A percentile compares a stretch with the other conserved stretches of the same genome.
phyloP scores from a whole-genome alignment of 2,113 vertebrate genomes.

The Oplegnathus fasciatus region DNA sequence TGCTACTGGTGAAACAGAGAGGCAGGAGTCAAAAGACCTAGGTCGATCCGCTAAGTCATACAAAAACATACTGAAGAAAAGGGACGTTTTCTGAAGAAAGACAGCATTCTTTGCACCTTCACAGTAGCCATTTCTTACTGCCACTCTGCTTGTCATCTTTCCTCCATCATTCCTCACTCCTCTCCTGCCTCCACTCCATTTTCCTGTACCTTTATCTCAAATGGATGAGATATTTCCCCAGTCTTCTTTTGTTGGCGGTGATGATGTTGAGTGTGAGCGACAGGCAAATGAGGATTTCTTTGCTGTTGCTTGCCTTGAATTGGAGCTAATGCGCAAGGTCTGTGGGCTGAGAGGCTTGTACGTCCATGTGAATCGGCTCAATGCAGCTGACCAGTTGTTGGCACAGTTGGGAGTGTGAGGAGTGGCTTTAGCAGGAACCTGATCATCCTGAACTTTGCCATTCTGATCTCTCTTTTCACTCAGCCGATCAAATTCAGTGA shows the following conservation, averaged over 20 bases:
- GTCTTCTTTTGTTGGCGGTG: not conserved
- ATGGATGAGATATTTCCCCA: not conserved
- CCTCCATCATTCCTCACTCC: not conserved
- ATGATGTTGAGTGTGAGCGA: conserved; percentile 34
- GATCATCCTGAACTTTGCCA: conserved; percentile 69
- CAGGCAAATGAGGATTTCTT: not conserved
- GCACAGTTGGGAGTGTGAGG: conserved; percentile 7
- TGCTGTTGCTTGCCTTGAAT: too few relatives aligned
- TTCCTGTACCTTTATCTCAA: not conserved
- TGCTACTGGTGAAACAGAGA: conserved; percentile 1
- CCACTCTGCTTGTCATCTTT: not conserved
- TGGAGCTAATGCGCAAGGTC: conserved; percentile 21
- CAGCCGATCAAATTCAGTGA: conserved; percentile 65
- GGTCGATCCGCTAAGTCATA: not conserved
- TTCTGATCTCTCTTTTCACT: conserved; percentile 62
- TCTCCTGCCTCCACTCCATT: not conserved
- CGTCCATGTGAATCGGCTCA: conserved; percentile 14
- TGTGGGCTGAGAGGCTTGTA: not conserved
- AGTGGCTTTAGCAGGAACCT: conserved; percentile 49
- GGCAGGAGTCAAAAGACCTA: conserved; percentile 27
- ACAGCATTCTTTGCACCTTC: not conserved
- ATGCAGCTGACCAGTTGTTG: conserved; percentile 34
- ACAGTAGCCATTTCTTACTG: not conserved
- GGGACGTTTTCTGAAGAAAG: not conserved
- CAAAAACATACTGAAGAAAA: not conserved